Percentiles rank a stretch among this genome's conserved stretches.
Evolutionary conservation across 2,888 invertebrate species (phyloP).

Genomic region (Latrodectus elegans): DNA sequence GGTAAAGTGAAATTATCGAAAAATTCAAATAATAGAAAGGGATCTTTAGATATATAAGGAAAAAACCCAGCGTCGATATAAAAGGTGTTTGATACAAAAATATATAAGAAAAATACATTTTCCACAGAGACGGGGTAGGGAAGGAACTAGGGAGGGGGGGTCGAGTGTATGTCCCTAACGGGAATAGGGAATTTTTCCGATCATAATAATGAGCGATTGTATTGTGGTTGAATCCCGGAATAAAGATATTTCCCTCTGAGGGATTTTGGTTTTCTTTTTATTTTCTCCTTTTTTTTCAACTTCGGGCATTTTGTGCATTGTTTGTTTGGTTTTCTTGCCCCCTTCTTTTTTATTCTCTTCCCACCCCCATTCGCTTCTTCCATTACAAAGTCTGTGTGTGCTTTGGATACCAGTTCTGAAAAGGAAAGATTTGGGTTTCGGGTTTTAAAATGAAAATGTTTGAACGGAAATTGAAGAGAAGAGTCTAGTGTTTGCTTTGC

Average conservation of each 20-base stretch:
- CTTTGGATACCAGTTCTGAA: conserved; percentile 2
- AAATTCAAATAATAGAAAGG: conserved; percentile 46
- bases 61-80: conserved; percentile 48
- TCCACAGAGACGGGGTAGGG: conserved; percentile 12
- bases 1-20: conserved; percentile 68
- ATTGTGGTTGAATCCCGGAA: conserved; percentile 66
- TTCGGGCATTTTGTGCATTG: conserved; percentile 45
- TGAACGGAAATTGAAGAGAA: conserved; percentile 66
- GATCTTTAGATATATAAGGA: conserved; percentile 37
- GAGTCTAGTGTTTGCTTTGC: conserved; percentile 61
- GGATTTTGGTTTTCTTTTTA: conserved; percentile 44
- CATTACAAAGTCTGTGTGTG: conserved; percentile 2
- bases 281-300: conserved; percentile 24
- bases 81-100: conserved; percentile 65
- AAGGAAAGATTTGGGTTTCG: conserved; percentile 56
- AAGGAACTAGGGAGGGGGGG: conserved; percentile 4
- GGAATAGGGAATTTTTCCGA: conserved; percentile 68
- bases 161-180: conserved; percentile 47
- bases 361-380: neutral
- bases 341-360: conserved; percentile 15
- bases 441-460: conserved; percentile 63
- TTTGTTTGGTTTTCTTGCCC: conserved; percentile 51
- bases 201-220: conserved; percentile 69
- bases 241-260: conserved; percentile 66
- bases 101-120: conserved; percentile 8